Conservation (phyloP, 2,888 invertebrate genomes). For the Nemoura dubitans region DNA sequence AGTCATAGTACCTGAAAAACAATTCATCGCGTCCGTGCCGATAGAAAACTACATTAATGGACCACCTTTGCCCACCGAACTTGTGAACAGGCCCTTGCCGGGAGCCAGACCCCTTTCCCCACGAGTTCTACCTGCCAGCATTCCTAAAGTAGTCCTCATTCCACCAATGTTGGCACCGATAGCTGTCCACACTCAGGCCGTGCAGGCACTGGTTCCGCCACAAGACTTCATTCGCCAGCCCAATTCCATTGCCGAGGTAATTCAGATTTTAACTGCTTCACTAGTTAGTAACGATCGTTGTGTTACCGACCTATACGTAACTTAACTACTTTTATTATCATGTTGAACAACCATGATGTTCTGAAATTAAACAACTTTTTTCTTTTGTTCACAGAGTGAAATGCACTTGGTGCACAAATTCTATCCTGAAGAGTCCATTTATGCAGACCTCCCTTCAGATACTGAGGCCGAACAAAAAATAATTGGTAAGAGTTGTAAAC, state of each 20-base stretch:
- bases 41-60: not conserved
- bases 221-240: not conserved
- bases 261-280: too few relatives aligned
- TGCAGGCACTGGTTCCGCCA: not conserved
- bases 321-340: too few relatives aligned
- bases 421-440: not conserved
- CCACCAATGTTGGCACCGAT: not conserved
- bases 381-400: not conserved
- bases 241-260: not conserved
- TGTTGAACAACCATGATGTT: too few relatives aligned
- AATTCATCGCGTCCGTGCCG: not conserved
- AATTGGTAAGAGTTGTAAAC: not conserved
- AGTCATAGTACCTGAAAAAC: not conserved
- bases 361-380: too few relatives aligned
- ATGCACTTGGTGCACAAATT: not conserved
- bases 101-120: not conserved
- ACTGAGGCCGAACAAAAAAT: not conserved
- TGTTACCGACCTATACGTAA: too few relatives aligned
- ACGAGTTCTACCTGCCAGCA: not conserved
- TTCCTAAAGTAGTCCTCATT: not conserved
- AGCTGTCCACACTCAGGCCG: not conserved
- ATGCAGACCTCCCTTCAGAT: not conserved
- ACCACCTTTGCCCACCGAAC: not conserved
- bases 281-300: too few relatives aligned
- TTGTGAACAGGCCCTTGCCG: too few relatives aligned